Evolutionary conservation across 2,888 invertebrate species (phyloP).

Genomic region (Nemurella pictetii): DNA sequence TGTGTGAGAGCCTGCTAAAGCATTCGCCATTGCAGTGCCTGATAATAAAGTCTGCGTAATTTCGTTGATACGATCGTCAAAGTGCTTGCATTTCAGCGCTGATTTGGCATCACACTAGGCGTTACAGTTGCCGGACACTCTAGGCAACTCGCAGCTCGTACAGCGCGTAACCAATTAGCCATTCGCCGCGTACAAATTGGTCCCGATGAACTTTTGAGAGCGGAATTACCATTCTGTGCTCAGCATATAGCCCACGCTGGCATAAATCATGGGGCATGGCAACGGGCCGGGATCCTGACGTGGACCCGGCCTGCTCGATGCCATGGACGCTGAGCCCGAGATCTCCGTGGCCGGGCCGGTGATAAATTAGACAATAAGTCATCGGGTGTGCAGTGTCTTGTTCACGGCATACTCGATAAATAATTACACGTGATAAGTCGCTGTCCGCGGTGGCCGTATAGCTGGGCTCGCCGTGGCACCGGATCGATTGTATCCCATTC

Average conservation of each 20-base stretch:
- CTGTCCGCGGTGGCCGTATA: not conserved
- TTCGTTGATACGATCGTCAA: too few relatives aligned
- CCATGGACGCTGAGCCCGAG: not conserved
- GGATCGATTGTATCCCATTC: not conserved
- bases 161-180: conserved; percentile 38
- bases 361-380: not conserved
- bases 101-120: too few relatives aligned
- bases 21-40: too few relatives aligned
- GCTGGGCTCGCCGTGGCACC: not conserved
- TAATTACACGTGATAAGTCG: not conserved
- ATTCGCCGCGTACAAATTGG: conserved; percentile 35
- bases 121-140: too few relatives aligned
- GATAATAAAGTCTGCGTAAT: too few relatives aligned
- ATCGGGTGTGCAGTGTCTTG: not conserved
- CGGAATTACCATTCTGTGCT: conserved; percentile 22
- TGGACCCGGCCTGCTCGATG: not conserved
- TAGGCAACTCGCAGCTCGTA: too few relatives aligned
- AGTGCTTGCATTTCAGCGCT: too few relatives aligned
- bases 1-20: too few relatives aligned
- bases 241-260: not conserved
- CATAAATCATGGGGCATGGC: conserved; percentile 15
- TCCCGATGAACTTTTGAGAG: conserved; percentile 34
- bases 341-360: not conserved
- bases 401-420: not conserved
- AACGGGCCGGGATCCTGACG: not conserved